These are phyloP conservation scores for Leptopterna dolabrata DNA, from an alignment of 2,888 invertebrate species.

Conservation along the genomic window DNA sequence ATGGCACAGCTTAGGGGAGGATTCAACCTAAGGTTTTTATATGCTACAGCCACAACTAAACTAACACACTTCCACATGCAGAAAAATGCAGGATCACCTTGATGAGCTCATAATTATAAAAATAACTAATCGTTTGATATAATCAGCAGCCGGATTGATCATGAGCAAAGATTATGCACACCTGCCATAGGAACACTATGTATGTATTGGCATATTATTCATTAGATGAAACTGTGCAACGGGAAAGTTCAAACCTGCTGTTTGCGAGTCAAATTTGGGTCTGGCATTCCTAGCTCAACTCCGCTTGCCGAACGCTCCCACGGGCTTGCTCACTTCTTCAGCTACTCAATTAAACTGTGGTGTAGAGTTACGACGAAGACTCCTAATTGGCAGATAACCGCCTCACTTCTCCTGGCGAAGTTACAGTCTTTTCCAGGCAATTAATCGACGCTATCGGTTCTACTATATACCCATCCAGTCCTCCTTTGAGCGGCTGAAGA, in stretches of 20 bases:
- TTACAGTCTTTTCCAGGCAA: not conserved
- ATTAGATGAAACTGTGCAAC: not conserved
- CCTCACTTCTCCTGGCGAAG: not conserved
- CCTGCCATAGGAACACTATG: too few species aligned
- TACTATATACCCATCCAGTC: not conserved
- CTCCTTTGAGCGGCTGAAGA: not conserved
- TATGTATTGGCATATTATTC: too few species aligned
- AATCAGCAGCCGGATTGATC: too few species aligned
- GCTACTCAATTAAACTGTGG: slow-evolving; percentile 15
- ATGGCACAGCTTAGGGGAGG: not conserved
- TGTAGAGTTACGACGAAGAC: slow-evolving; percentile 1
- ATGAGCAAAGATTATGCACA: too few species aligned
- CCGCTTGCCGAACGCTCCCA: not conserved
- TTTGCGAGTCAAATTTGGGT: not conserved
- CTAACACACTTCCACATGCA: not conserved
- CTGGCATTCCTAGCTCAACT: not conserved
- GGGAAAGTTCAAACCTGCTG: not conserved
- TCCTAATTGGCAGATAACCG: not conserved
- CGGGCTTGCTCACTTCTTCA: not conserved
- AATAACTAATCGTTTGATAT: too few species aligned
- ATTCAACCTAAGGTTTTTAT: not conserved
- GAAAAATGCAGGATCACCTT: slow-evolving; percentile 4
- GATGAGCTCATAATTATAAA: not conserved
- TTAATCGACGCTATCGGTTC: not conserved
- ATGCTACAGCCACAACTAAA: not conserved